These are phyloP conservation scores for Eptesicus fuscus DNA, from an alignment of 2,113 vertebrate genomes.

Conservation along the genomic window DNA sequence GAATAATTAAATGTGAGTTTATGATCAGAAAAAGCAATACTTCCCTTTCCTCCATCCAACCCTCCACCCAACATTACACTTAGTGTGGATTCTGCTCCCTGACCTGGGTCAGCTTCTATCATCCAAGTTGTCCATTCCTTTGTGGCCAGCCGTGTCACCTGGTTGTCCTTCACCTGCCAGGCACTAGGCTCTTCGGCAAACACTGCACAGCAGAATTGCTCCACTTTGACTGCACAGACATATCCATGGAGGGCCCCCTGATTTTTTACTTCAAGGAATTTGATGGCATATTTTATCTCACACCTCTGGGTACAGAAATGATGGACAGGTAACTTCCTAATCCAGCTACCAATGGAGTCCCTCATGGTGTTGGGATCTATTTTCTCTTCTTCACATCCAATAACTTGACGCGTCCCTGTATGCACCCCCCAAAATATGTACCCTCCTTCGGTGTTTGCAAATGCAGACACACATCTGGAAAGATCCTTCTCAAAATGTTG, in stretches of 20 bases:
- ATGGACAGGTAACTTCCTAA: slow-evolving; percentile 28
- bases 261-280: not conserved
- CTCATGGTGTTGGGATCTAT: accelerated
- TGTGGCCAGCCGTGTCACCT: not conserved
- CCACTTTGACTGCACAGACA: slow-evolving; percentile 24
- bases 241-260: not conserved
- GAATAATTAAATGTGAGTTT: not conserved
- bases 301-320: not conserved
- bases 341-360: accelerated
- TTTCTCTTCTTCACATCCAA: slow-evolving; percentile 38
- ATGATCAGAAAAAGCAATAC: not conserved
- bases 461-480: slow-evolving; percentile 52
- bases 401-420: not conserved
- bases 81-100: not conserved
- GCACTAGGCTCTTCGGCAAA: slow-evolving; percentile 32
- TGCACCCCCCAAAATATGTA: slow-evolving; percentile 64
- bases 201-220: not conserved
- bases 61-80: not conserved
- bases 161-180: slow-evolving; percentile 10
- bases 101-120: slow-evolving; percentile 51
- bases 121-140: not conserved
- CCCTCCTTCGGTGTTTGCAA: slow-evolving; percentile 58
- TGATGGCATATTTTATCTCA: not conserved
- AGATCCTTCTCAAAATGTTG: slow-evolving; percentile 15
- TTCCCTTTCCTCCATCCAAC: not conserved